These are phyloP conservation scores for Myocastor coypus DNA, from an alignment of 2,113 vertebrate genomes.

Conservation along the genomic window DNA sequence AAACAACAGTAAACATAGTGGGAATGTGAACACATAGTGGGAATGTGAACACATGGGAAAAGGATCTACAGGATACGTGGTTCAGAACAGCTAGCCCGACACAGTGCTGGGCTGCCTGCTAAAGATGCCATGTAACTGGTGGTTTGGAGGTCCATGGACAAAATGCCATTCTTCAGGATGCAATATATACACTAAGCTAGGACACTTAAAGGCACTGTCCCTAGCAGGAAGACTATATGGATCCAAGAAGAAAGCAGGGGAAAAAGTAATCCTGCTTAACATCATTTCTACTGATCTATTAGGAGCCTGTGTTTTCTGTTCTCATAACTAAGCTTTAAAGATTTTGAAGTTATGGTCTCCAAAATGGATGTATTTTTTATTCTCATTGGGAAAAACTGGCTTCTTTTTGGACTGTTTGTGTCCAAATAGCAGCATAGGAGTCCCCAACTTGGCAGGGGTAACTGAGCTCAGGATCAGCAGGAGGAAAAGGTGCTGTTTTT, in stretches of 20 bases:
- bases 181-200: neutral
- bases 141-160: neutral
- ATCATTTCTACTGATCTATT: neutral
- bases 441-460: conserved; percentile 14
- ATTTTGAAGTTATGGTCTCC: conserved; percentile 12
- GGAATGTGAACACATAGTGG: neutral
- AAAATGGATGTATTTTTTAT: neutral
- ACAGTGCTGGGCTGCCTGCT: neutral
- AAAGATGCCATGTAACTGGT: neutral
- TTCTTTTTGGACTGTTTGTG: conserved; percentile 17
- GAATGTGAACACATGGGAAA: neutral
- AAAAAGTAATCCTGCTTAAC: neutral
- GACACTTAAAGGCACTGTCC: neutral
- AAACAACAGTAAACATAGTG: neutral
- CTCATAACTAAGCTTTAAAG: neutral
- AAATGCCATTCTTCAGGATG: neutral
- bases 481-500: conserved; percentile 36
- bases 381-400: neutral
- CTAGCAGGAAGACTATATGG: neutral
- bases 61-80: neutral
- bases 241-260: neutral
- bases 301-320: neutral
- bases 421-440: neutral
- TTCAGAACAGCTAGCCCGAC: neutral
- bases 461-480: neutral